These are phyloP conservation scores for Fragum fragum DNA, from an alignment of 2,888 invertebrate species.

Conservation along the genomic window DNA sequence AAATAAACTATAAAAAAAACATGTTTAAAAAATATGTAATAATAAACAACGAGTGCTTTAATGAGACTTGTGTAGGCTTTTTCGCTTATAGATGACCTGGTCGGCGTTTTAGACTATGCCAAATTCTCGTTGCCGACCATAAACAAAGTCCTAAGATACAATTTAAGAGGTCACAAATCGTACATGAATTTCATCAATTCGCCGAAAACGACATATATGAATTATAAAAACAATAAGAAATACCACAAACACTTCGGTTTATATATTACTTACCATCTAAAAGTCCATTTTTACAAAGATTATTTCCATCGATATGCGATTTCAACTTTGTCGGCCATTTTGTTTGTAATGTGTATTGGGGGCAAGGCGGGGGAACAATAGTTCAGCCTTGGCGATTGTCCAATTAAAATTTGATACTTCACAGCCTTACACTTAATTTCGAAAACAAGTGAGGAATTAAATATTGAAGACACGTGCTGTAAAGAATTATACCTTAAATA, in stretches of 20 bases:
- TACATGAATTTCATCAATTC: neutral
- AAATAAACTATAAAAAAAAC: no score
- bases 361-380: slow-evolving; percentile 13
- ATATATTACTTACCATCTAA: slow-evolving; percentile 9
- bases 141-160: slow-evolving; percentile 63
- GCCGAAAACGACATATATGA: neutral
- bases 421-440: neutral
- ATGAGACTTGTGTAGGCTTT: no score
- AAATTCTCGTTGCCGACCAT: slow-evolving; percentile 59
- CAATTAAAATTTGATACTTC: slow-evolving; percentile 14
- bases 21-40: no score
- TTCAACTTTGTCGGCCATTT: slow-evolving; percentile 57
- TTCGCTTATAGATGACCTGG: slow-evolving; percentile 2
- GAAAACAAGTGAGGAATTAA: no score
- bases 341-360: slow-evolving; percentile 50
- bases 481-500: no score
- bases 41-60: no score
- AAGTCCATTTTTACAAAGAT: slow-evolving; percentile 22
- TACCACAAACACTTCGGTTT: neutral
- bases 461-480: no score
- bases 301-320: slow-evolving; percentile 23
- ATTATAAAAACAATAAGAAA: neutral
- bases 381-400: slow-evolving; percentile 8
- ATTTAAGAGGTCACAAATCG: neutral
- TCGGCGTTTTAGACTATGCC: slow-evolving; percentile 49